Evolutionary conservation across 2,797 vertebrate genomes (phyloP).

Genomic region (Xenops minutus): DNA sequence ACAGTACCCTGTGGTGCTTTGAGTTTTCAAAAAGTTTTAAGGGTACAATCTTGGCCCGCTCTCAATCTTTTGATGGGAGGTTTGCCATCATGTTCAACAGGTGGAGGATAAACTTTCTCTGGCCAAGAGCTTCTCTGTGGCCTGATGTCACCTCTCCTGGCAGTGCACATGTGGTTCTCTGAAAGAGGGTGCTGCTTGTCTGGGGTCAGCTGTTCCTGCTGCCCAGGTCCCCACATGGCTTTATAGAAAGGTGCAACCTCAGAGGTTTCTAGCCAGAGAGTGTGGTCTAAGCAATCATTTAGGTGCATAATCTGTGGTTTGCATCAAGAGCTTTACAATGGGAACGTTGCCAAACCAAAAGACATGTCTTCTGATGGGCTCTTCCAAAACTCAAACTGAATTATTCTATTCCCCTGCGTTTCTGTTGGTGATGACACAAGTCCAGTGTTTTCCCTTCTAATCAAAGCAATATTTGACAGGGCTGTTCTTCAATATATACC

Average conservation of each 20-base stretch:
- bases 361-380: neutral
- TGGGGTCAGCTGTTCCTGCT: accelerated
- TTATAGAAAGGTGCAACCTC: neutral
- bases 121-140: neutral
- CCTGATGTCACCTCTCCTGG: neutral
- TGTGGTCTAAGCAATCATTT: neutral
- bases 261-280: neutral
- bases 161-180: neutral
- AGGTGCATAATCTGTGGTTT: neutral
- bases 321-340: neutral
- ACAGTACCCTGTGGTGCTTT: neutral
- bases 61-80: neutral
- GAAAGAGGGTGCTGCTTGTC: neutral
- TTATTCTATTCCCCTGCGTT: neutral
- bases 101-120: neutral
- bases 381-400: neutral
- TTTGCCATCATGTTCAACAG: neutral
- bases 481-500: neutral
- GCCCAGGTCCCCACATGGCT: accelerated
- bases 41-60: neutral
- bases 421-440: neutral
- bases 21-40: neutral
- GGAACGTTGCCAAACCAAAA: neutral
- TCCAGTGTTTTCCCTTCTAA: neutral
- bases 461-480: neutral